Conservation (phyloP, 2,888 invertebrate genomes). For the Campaea margaritaria region DNA sequence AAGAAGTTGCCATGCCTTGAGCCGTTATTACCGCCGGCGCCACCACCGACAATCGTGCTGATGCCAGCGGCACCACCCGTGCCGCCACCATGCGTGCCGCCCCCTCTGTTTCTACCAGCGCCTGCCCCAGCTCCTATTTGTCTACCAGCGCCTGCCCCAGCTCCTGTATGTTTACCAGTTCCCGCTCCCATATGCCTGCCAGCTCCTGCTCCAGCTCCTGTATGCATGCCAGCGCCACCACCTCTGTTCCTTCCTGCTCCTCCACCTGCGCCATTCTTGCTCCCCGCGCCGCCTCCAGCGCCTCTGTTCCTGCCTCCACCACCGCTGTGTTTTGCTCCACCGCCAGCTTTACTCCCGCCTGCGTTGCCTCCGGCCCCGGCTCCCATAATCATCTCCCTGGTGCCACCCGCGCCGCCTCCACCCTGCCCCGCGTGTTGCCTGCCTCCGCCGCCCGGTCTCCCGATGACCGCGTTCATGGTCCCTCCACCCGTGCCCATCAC, state of each 20-base stretch:
- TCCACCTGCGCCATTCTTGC: constrained; percentile 39
- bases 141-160: constrained; percentile 35
- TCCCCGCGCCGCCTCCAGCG: constrained; percentile 42
- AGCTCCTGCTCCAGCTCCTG: constrained; percentile 36
- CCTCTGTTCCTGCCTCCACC: constrained; percentile 41
- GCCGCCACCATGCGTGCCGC: constrained; percentile 43
- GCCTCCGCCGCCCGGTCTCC: constrained; percentile 59
- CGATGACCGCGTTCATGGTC: constrained; percentile 75
- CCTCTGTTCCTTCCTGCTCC: constrained; percentile 44
- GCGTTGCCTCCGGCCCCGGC: constrained; percentile 42
- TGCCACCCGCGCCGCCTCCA: constrained; percentile 57
- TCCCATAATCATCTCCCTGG: constrained; percentile 62
- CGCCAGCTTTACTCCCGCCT: constrained; percentile 23
- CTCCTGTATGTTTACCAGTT: constrained; percentile 43
- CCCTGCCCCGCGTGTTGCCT: constrained; percentile 42
- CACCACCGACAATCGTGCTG: constrained; percentile 66
- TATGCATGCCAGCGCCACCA: constrained; percentile 43
- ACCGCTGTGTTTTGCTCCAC: constrained; percentile 33
- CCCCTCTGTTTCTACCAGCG: constrained; percentile 61
- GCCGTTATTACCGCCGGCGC: constrained; percentile 51
- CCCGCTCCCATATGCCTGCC: constrained; percentile 41
- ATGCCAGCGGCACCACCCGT: constrained; percentile 64
- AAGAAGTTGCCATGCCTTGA: constrained; percentile 47
- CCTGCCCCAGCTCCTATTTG: constrained; percentile 45
- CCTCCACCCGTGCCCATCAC: constrained; percentile 70